Percentiles rank a stretch among this genome's conserved stretches.
Evolutionary conservation across 2,797 vertebrate genomes (phyloP).

Genomic region (Micromesistius poutassou): DNA sequence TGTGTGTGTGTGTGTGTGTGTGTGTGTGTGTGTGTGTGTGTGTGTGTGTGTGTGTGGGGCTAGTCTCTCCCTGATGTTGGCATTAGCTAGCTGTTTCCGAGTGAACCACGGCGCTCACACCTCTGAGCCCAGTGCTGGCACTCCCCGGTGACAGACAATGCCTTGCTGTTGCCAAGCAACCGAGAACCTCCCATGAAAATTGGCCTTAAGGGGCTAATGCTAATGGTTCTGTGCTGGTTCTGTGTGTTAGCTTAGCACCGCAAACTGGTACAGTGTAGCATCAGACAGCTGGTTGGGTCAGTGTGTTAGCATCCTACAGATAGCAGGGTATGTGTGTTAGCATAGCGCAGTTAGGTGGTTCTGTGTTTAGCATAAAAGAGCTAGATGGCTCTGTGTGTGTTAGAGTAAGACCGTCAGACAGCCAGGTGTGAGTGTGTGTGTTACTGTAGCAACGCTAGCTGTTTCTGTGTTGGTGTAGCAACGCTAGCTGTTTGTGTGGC

Average conservation of each 20-base stretch:
- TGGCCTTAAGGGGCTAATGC: not conserved
- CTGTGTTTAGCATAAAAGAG: not conserved
- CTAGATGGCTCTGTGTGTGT: too few relatives aligned
- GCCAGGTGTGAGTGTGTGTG: not conserved
- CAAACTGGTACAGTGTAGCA: not conserved
- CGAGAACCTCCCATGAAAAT: not conserved
- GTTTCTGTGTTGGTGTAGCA: too few relatives aligned
- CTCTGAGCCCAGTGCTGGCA: not conserved
- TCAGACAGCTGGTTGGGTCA: not conserved
- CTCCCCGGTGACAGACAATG: too few relatives aligned
- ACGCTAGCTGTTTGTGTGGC: too few relatives aligned
- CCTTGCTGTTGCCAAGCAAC: not conserved
- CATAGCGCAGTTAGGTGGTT: not conserved
- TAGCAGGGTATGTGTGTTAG: not conserved
- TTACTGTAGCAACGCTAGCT: too few relatives aligned
- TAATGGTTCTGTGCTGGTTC: too few relatives aligned
- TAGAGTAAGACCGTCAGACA: too few relatives aligned
- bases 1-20: not conserved
- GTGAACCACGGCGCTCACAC: not conserved
- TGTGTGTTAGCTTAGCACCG: not conserved
- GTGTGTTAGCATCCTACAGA: not conserved
- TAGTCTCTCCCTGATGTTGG: not conserved
- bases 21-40: conserved; percentile 4
- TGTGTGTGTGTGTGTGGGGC: not conserved
- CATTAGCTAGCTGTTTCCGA: not conserved